Evolutionary conservation across 2,888 invertebrate species (phyloP), one percentile per base, ranked within the genome.

Genomic region (Thera obeliscata): DNA sequence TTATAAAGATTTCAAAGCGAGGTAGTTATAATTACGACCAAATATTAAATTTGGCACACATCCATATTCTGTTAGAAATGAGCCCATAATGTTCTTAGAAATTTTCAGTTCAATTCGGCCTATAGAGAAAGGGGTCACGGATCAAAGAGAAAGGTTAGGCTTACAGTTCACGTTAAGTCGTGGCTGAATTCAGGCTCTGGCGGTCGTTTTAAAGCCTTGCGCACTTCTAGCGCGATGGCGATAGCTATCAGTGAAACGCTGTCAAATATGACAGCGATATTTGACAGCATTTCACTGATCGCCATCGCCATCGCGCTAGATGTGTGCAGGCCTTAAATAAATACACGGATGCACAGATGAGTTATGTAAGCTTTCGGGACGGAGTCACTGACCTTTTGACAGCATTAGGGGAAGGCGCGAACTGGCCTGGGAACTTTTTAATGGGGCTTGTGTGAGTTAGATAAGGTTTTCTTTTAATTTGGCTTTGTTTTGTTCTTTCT

Each of bases 321-420:
- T 22, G 22, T 22, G 22, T 22, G 22, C 22, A 22, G 22, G 22
- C 22, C 22, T 22, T 22, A 73, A 71, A 74, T 74, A 71, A 72
- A 74, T 74, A 71, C 66, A 63, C 67, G 64, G 69, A 74, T 72
- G 67, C 62, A 56, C 57, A 55, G 66, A 70, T 77, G 76, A 78
- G 77, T 79, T 76, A 78, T 75, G 73, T 74, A 76, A 54, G 61
- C 50, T 69, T 72, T 67, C 49, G 62, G 61, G 56, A 74, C 33
- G 46, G 49, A 74, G 76, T 75, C 62, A 74, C 67, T 61, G 80
- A 76, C 73, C 77, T 72, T 76, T 79, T 73, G 73, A 75, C 72
- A 73, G 65, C 60, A 61, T 67, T 67, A 60, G 38, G 60, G 64
- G 59, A 63, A 52, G 50, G 64, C 66, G 64, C 62, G 56, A 64